Percentiles rank a stretch among this genome's conserved stretches.
Conservation (phyloP, 1,140 invertebrate species). For the Maconellicoccus hirsutus region DNA sequence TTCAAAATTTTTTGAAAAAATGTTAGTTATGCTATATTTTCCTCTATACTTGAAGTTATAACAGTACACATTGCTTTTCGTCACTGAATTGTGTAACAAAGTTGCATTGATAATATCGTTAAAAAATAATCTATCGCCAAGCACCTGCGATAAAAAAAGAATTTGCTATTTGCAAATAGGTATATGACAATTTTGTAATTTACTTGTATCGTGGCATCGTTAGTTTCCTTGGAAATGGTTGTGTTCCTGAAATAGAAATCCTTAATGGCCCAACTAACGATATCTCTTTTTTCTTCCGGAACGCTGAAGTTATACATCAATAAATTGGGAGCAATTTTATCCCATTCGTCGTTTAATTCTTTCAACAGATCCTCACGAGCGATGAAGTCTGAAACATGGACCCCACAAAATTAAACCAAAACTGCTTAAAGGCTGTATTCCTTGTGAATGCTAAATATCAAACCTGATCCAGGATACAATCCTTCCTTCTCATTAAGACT, state of each 20-base stretch:
- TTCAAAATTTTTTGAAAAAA: slow-evolving; percentile 3
- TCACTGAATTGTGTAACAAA: slow-evolving; percentile 25
- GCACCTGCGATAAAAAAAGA: slow-evolving; percentile 29
- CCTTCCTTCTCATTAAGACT: slow-evolving; percentile 35
- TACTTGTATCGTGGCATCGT: background rate
- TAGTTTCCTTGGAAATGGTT: background rate
- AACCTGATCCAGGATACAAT: slow-evolving; percentile 40
- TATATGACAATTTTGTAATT: background rate
- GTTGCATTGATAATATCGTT: slow-evolving; percentile 28
- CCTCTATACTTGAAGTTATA: slow-evolving; percentile 30
- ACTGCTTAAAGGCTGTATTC: background rate
- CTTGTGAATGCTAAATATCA: background rate
- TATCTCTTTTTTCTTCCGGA: background rate
- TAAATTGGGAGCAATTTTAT: background rate
- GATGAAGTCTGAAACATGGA: background rate
- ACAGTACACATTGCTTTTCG: slow-evolving; percentile 29
- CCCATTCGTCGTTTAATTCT: background rate
- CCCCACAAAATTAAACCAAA: background rate
- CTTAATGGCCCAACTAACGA: background rate
- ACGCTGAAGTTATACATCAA: background rate
- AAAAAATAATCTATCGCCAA: slow-evolving; percentile 29
- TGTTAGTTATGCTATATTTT: slow-evolving; percentile 27
- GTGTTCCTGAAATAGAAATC: background rate
- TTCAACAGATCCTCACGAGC: background rate
- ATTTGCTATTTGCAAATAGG: slow-evolving; percentile 26